Percentiles rank a stretch among this genome's conserved stretches.
These are phyloP conservation scores for Calliphora vicina DNA, from an alignment of 1,140 invertebrate species.

Conservation along the genomic window DNA sequence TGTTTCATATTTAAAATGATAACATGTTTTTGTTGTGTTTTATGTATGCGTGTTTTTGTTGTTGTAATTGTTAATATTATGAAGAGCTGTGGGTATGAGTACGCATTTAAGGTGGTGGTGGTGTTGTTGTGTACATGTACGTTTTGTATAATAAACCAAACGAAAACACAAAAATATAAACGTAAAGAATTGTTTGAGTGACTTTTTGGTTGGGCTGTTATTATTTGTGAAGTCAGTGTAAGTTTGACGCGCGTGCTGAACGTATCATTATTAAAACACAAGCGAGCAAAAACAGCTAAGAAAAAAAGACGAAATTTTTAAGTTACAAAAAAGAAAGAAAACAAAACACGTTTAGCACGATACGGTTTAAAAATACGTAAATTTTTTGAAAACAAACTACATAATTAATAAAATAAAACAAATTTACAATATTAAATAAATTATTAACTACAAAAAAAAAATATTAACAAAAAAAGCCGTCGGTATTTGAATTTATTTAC, in stretches of 20 bases:
- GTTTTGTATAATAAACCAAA: neutral
- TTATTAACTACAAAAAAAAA: constrained; percentile 31
- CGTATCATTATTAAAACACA: constrained; percentile 46
- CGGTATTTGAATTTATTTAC: neutral
- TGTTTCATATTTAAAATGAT: constrained; percentile 35
- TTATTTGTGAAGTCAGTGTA: constrained; percentile 47
- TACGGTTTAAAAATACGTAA: neutral
- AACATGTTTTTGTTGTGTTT: constrained; percentile 8
- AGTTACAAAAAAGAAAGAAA: constrained; percentile 14
- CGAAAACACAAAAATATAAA: neutral
- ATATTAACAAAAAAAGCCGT: constrained; percentile 14
- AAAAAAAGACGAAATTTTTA: constrained; percentile 27
- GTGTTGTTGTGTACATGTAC: neutral
- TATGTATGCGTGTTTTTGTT: neutral
- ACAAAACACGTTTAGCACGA: neutral
- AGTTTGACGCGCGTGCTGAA: constrained; percentile 62
- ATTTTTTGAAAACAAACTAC: neutral
- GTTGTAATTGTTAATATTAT: constrained; percentile 6
- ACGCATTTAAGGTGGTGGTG: constrained; percentile 29
- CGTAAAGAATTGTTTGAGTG: constrained; percentile 37
- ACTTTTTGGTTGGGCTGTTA: constrained; percentile 40
- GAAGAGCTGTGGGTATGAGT: constrained; percentile 12
- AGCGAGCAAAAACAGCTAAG: constrained; percentile 25
- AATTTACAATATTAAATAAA: neutral
- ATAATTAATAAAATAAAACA: neutral